Evolutionary conservation across 2,888 invertebrate species (phyloP).

Genomic region (Syrista parreyssii): DNA sequence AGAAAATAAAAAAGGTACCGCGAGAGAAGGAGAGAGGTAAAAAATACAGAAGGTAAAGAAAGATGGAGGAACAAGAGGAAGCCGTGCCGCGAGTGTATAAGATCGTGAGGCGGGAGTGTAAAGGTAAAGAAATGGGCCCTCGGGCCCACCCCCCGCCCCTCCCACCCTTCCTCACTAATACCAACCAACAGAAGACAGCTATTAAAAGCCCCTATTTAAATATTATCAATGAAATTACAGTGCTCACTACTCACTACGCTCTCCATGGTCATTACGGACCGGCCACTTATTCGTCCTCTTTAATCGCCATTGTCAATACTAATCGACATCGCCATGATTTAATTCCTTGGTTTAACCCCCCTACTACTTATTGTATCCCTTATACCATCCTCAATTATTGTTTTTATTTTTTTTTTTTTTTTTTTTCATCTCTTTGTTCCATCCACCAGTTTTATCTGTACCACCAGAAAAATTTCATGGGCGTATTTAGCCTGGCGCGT

Average conservation of each 20-base stretch:
- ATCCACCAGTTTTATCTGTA: background rate
- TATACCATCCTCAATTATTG: background rate
- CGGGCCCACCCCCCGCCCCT: conserved; percentile 35
- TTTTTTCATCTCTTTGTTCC: background rate
- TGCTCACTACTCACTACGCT: conserved; percentile 35
- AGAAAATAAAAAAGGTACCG: conserved; percentile 24
- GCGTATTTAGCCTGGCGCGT: background rate
- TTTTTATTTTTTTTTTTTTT: background rate
- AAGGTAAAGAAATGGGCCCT: conserved; percentile 13
- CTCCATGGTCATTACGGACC: conserved; percentile 46
- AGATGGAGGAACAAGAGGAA: background rate
- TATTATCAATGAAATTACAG: conserved; percentile 63
- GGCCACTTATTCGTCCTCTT: conserved; percentile 44
- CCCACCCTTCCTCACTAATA: conserved; percentile 22
- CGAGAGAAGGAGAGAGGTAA: conserved; percentile 14
- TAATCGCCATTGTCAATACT: conserved; percentile 60
- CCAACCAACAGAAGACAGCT: conserved; percentile 47
- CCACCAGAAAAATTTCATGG: background rate
- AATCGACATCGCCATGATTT: conserved; percentile 60
- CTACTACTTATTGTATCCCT: background rate
- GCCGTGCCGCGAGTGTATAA: background rate
- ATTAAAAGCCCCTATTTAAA: conserved; percentile 62
- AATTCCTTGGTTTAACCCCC: conserved; percentile 38
- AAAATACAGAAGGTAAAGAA: conserved; percentile 16
- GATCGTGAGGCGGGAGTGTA: background rate